Conservation (phyloP, 1,140 invertebrate genomes). For the Eumeta japonica region DNA sequence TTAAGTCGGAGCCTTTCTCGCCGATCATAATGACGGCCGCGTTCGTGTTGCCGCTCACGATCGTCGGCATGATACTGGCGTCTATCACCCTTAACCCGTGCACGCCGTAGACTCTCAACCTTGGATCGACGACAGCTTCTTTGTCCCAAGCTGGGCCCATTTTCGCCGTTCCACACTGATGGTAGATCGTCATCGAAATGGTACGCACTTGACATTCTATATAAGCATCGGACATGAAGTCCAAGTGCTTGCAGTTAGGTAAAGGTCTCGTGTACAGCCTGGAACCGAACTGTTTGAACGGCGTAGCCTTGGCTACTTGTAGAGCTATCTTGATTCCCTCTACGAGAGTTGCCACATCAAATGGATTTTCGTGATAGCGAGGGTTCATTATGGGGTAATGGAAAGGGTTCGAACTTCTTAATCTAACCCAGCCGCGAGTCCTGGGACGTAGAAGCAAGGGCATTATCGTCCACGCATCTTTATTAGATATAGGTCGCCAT, state of each 20-base stretch:
- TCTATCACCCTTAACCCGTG: constrained; percentile 79
- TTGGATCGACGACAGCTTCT: constrained; percentile 78
- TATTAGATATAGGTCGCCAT: constrained; percentile 72
- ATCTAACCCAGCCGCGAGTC: constrained; percentile 73
- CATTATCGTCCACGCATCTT: constrained; percentile 81
- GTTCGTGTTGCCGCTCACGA: constrained; percentile 80
- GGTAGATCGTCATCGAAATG: constrained; percentile 84
- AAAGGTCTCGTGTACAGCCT: constrained; percentile 71
- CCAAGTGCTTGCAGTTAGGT: constrained; percentile 74
- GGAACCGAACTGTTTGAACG: constrained; percentile 79
- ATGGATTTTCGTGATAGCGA: constrained; percentile 79
- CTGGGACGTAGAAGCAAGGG: constrained; percentile 77
- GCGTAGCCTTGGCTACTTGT: constrained; percentile 68
- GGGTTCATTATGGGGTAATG: constrained; percentile 84
- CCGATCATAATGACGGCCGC: constrained; percentile 85
- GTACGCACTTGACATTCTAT: constrained; percentile 83
- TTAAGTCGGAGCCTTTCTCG: constrained; percentile 81
- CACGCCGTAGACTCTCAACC: constrained; percentile 75
- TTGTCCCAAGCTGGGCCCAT: constrained; percentile 79
- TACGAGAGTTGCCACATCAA: constrained; percentile 74
- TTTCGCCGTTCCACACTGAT: constrained; percentile 77
- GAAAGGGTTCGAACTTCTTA: constrained; percentile 78
- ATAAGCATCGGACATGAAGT: constrained; percentile 75
- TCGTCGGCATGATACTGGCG: constrained; percentile 86
- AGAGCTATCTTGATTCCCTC: constrained; percentile 80